Base-by-base conservation (phyloP, 2,113 vertebrate genomes). In the Alouatta palliata region DNA sequence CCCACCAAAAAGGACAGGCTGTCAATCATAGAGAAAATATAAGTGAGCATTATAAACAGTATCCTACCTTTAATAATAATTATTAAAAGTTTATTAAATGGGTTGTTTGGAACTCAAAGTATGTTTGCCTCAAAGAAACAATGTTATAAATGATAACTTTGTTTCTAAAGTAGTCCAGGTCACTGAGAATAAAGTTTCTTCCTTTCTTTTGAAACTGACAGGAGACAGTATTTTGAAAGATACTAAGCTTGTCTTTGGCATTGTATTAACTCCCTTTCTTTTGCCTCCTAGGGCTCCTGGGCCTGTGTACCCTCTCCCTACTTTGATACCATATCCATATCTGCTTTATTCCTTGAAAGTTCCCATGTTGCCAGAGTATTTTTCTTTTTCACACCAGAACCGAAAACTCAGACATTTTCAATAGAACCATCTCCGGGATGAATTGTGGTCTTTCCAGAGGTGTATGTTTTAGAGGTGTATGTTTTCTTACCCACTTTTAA, bases 351-450 rank as follows among this genome's bases (percentile, higher is more conserved):
- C 49, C 27, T 32, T 47, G 58, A 86, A 81, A 58, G 32, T 32
- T 64, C 37, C 27, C 35, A 2, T 32, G 61, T 85, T 81, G 30
- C 76, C 64, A 45, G 79, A 37, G 75, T 85, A 45, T 16, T 80
- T 94, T 88, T 93, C 71, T 66, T 64, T 92, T 87, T 92, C 43
- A 92, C 13, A 75, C 20, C 58, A 70, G 77, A 94, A 75, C 17
- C 58, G 47, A 82, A 94, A 96, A 66, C 45, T 87, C 37, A 84
- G 71, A 70, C 37, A 89, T 23, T 87, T 90, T 83, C 12, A 68
- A 0, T 71, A 37, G 49, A 77, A 35, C 49, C 43, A 5, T 93
- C 49, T 83, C 16, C 75, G 52, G 58, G 32, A 87, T n/a, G 47
- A 93, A 70, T 56, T 66, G 12, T 83, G 37, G 68, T 71, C 61